Evolutionary conservation across 2,113 vertebrate species (phyloP).

Genomic region (Typhlomys cinereus): DNA sequence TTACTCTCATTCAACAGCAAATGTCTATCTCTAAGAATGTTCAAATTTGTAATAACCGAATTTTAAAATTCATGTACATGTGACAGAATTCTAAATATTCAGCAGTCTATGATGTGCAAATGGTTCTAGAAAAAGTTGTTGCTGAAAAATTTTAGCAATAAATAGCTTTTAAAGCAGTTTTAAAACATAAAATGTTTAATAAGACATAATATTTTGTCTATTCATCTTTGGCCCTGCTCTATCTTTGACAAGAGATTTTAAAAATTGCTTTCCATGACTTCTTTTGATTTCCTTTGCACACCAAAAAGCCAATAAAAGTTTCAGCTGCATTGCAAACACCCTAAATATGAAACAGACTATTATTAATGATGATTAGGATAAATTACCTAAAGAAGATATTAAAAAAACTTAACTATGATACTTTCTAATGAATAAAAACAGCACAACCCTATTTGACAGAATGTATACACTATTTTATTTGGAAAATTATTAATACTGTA

Average conservation of each 20-base stretch:
- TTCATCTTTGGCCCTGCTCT: conserved; percentile 35
- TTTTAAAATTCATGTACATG: conserved; percentile 51
- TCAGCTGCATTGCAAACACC: background rate
- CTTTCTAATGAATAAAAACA: conserved; percentile 55
- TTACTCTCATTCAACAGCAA: conserved; percentile 42
- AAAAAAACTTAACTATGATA: conserved; percentile 25
- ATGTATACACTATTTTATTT: conserved; percentile 8
- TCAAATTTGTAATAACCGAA: conserved; percentile 54
- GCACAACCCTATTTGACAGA: conserved; percentile 47
- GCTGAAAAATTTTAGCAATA: conserved; percentile 61
- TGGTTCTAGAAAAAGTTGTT: conserved; percentile 58
- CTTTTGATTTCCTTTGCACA: background rate
- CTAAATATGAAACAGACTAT: conserved; percentile 35
- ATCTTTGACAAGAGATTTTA: conserved; percentile 47
- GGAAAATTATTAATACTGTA: conserved; percentile 26
- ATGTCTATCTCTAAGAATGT: conserved; percentile 55
- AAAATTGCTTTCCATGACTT: background rate
- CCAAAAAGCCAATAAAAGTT: conserved; percentile 38
- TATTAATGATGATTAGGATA: conserved; percentile 43
- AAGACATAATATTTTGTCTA: background rate
- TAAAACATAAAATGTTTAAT: conserved; percentile 47
- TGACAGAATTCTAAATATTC: conserved; percentile 56
- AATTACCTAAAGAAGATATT: conserved; percentile 20
- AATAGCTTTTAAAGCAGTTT: conserved; percentile 62
- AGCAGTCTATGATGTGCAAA: conserved; percentile 48